These are phyloP conservation scores for Rostratula benghalensis DNA, from an alignment of 2,113 vertebrate genomes.

Conservation along the genomic window DNA sequence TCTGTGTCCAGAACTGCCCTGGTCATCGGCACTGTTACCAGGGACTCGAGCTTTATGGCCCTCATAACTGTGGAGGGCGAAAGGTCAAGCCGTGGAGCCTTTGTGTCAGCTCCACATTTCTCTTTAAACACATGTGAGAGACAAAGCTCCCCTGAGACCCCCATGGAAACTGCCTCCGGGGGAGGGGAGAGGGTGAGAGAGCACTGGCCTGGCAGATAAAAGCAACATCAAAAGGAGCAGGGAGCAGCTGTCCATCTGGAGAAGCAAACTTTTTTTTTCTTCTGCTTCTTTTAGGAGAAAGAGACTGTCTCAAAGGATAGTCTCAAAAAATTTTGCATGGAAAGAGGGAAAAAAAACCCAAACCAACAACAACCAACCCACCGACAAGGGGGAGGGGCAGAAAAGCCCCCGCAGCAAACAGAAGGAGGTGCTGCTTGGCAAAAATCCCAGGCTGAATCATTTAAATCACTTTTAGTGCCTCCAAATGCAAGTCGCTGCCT, in stretches of 20 bases:
- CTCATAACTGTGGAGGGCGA: conserved; percentile 66
- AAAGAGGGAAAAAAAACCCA: not conserved
- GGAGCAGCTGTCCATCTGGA: conserved; percentile 70
- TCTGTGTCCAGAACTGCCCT: conserved; percentile 62
- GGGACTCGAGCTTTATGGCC: conserved; percentile 68
- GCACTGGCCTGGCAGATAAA: conserved; percentile 64
- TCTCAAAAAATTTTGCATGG: conserved; percentile 50
- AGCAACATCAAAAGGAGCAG: conserved; percentile 69
- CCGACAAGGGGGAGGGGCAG: not conserved
- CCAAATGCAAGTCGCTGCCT: conserved; percentile 58
- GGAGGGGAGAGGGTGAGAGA: conserved; percentile 61
- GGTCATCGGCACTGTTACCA: conserved; percentile 61
- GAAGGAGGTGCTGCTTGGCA: conserved; percentile 72
- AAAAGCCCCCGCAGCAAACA: conserved; percentile 58
- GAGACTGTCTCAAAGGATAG: conserved; percentile 44
- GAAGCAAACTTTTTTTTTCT: not conserved
- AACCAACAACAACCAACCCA: not conserved
- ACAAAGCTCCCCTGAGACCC: conserved; percentile 71
- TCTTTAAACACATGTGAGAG: conserved; percentile 71
- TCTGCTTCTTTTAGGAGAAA: conserved; percentile 40
- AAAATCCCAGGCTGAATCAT: conserved; percentile 61
- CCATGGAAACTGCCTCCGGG: conserved; percentile 67
- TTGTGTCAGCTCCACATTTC: conserved; percentile 71
- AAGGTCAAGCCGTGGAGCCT: conserved; percentile 70
- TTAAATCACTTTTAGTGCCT: conserved; percentile 76